Base-by-base conservation (phyloP, 2,113 vertebrate species). In the Suricata suricatta region DNA sequence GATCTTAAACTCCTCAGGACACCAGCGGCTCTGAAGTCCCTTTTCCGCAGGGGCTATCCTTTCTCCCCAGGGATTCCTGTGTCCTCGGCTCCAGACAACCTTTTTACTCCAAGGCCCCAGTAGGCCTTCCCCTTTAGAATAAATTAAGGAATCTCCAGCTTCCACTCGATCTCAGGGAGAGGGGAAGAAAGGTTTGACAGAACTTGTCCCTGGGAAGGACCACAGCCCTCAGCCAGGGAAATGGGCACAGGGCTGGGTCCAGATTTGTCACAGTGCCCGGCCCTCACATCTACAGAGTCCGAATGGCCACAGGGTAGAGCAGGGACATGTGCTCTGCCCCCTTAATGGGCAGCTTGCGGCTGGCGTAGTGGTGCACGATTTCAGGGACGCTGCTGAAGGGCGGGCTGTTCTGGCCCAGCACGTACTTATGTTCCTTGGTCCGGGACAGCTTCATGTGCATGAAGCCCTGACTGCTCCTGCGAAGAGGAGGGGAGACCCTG, bases 391-490 rank as follows among this genome's bases (percentile, higher is more conserved):
- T 99, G 99, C 99, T 99, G 16, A 99, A 99, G 25, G 99, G 99
- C 0, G 99, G 99, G 99, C 99, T 99, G 99, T 99, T 99, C 99
- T 99, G 99, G 93, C 99, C 99, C 98, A 99, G 98, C 98, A 99
- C 99, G 31, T 99, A 99, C 97, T 99, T 99, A 98, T 99, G 99
- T 98, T 99, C 99, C 98, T 99, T 99, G 19, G 99, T 99, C 97
- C 99, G 98, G 0, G 99, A 99, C 95, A 99, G 99, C 96, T 99
- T 99, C 99, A 99, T 99, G 97, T 99, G 99, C 99, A 99, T 99
- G 99, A 99, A 99, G 96, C 99, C 99, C 97, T 99, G 99, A 98
- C 99, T 99, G 99, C 99, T 99, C 99, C 99, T 99, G 98, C 79
- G 71, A 84, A 98, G 69, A 94, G 66, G 88, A 69, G 97, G 71